Evolutionary conservation across 2,113 vertebrate species (phyloP).

Genomic region (Gymnocephalus cernua): DNA sequence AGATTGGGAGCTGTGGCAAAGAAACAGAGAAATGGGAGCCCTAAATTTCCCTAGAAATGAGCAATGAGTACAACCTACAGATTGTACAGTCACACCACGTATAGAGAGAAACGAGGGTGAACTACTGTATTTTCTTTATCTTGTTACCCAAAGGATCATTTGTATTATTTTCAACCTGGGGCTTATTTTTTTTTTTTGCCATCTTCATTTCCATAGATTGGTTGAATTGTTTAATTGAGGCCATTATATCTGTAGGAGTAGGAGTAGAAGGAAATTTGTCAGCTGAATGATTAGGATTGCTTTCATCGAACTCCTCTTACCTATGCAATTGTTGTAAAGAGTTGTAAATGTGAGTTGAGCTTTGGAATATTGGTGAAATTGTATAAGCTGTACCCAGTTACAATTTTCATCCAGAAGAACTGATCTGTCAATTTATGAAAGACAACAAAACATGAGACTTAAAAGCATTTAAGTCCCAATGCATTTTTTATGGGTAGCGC

Average conservation of each 20-base stretch:
- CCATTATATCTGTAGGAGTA: constrained; percentile 21
- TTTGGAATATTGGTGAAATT: neutral
- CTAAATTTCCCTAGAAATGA: constrained; percentile 24
- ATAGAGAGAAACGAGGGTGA: neutral
- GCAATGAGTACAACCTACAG: constrained; percentile 16
- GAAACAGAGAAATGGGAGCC: constrained; percentile 27
- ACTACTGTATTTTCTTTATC: neutral
- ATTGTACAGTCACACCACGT: constrained; percentile 23
- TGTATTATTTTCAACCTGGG: neutral
- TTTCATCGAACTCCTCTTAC: neutral
- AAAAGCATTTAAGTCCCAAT: neutral
- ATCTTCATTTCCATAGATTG: neutral
- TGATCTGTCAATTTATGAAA: neutral
- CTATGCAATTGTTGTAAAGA: neutral
- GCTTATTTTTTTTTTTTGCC: neutral
- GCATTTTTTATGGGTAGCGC: neutral
- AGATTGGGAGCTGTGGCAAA: constrained; percentile 40
- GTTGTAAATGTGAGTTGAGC: constrained; percentile 7
- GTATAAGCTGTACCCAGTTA: neutral
- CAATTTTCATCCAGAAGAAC: neutral
- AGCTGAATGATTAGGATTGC: constrained; percentile 17
- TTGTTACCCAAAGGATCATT: neutral
- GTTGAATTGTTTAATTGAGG: constrained; percentile 5
- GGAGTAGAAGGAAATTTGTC: constrained; percentile 7
- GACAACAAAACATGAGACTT: neutral